These are phyloP conservation scores for Philonicus albiceps DNA, from an alignment of 2,888 invertebrate species.

Conservation along the genomic window DNA sequence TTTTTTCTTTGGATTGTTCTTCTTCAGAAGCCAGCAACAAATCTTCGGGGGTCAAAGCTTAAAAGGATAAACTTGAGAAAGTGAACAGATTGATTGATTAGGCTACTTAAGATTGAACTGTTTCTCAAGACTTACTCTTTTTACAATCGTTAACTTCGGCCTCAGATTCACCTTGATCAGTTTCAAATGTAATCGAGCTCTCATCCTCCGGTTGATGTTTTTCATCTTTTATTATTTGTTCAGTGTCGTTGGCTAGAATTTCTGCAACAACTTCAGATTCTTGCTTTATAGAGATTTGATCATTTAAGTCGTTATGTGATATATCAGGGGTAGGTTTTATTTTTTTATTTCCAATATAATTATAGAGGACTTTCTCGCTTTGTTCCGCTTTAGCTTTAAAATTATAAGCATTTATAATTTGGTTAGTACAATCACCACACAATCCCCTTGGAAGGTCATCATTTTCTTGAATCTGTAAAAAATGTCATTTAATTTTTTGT, in stretches of 20 bases:
- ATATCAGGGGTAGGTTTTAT: not conserved
- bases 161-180: not conserved
- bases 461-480: conserved; percentile 38
- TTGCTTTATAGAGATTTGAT: not conserved
- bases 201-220: not conserved
- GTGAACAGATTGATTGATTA: not conserved
- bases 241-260: not conserved
- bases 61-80: not conserved
- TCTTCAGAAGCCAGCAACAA: not conserved
- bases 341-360: not conserved
- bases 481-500: not conserved
- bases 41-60: not conserved
- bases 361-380: conserved; percentile 40
- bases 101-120: not conserved
- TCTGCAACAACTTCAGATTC: not conserved
- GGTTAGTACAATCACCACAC: conserved; percentile 45
- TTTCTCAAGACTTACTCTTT: not conserved
- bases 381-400: conserved; percentile 46
- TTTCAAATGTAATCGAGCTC: not conserved
- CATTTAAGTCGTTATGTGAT: not conserved
- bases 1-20: not conserved
- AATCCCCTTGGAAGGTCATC: conserved; percentile 48
- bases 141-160: not conserved
- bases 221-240: not conserved
- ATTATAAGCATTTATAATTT: conserved; percentile 41